phyloP scores from a whole-genome alignment of 2,888 invertebrate genomes.

The Blera fallax region DNA sequence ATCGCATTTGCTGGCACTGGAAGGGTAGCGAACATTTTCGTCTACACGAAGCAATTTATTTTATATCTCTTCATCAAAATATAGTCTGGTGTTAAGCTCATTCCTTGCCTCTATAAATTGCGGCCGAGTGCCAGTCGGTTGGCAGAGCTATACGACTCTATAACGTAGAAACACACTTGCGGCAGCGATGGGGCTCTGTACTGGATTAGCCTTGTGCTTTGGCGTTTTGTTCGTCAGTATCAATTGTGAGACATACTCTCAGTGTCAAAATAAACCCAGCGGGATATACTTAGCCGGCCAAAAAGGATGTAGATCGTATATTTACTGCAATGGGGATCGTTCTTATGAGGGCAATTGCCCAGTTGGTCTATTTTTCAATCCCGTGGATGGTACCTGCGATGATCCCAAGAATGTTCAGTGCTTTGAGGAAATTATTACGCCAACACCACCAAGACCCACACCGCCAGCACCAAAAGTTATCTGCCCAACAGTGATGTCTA shows the following conservation, averaged over 20 bases:
- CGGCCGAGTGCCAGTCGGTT: neutral
- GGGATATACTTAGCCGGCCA: neutral
- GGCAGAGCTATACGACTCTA: neutral
- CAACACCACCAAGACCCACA: neutral
- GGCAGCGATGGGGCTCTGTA: neutral
- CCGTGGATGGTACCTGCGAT: constrained; percentile 18
- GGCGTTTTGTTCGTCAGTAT: neutral
- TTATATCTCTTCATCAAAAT: constrained; percentile 10
- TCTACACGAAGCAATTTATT: constrained; percentile 16
- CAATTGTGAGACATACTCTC: constrained; percentile 2
- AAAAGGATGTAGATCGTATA: constrained; percentile 14
- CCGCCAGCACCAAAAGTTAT: neutral
- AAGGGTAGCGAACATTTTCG: neutral
- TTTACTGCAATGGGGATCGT: constrained; percentile 23
- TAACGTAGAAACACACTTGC: neutral
- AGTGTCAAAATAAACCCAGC: constrained; percentile 1
- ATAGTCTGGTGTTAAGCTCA: neutral
- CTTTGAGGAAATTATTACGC: neutral
- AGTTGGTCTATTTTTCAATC: neutral
- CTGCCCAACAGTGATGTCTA: neutral
- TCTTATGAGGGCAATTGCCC: constrained; percentile 40
- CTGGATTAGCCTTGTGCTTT: constrained; percentile 19
- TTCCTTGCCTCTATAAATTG: constrained; percentile 8
- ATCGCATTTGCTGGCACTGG: neutral
- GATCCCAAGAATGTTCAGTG: constrained; percentile 12